These are phyloP conservation scores for Syritta pipiens DNA, from an alignment of 2,888 invertebrate species.

Conservation along the genomic window DNA sequence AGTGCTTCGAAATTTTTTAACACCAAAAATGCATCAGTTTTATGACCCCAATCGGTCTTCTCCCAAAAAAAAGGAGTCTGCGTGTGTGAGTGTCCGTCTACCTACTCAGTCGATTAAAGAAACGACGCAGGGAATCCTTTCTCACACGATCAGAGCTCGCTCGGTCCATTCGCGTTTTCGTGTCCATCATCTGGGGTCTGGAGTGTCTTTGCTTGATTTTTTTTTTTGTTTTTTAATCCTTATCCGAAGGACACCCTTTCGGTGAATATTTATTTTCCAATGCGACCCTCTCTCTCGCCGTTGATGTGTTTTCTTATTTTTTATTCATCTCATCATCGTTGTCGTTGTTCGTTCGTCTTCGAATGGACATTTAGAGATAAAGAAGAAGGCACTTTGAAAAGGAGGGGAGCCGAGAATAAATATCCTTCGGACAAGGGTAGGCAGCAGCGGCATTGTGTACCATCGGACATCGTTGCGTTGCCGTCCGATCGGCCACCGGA, in stretches of 20 bases:
- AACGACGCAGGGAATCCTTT: slow-evolving; percentile 26
- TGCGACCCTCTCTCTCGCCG: slow-evolving; percentile 17
- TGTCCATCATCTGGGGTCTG: slow-evolving; percentile 45
- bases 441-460: slow-evolving; percentile 48
- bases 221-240: slow-evolving; percentile 53
- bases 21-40: slow-evolving; percentile 70
- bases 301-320: neutral
- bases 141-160: slow-evolving; percentile 51
- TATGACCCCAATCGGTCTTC: slow-evolving; percentile 65
- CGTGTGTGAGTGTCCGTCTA: slow-evolving; percentile 29
- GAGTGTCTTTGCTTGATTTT: slow-evolving; percentile 13
- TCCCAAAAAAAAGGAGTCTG: neutral
- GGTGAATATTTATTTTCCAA: slow-evolving; percentile 58
- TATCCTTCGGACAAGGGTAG: slow-evolving; percentile 67
- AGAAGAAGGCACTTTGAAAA: slow-evolving; percentile 59
- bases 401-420: slow-evolving; percentile 61
- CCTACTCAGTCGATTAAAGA: slow-evolving; percentile 34
- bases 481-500: slow-evolving; percentile 56
- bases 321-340: neutral
- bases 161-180: slow-evolving; percentile 15
- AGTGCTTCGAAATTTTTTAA: slow-evolving; percentile 54
- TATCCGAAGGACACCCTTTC: slow-evolving; percentile 62
- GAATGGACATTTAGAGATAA: slow-evolving; percentile 65
- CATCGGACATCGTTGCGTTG: slow-evolving; percentile 57
- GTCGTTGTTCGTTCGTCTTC: slow-evolving; percentile 36